These are phyloP conservation scores for Oreochromis mossambicus DNA, from an alignment of 2,797 vertebrate species.

Conservation along the genomic window DNA sequence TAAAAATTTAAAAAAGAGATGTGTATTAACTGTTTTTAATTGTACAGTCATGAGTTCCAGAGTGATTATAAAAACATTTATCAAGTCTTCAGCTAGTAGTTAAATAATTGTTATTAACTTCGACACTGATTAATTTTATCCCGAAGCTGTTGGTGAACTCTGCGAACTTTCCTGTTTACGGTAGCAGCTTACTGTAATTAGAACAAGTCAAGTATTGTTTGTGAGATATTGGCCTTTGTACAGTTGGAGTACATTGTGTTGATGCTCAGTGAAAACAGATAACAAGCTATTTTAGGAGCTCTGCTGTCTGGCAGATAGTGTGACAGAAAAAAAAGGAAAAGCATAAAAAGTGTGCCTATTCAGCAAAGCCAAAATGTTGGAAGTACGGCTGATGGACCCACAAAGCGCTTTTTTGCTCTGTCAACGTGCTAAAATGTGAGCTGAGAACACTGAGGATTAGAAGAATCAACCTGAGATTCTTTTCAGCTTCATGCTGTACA, in stretches of 20 bases:
- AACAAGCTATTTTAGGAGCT: conserved; percentile 39
- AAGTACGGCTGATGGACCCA: conserved; percentile 25
- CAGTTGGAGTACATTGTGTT: conserved; percentile 18
- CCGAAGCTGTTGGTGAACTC: neutral
- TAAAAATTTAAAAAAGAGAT: neutral
- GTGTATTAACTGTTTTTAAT: neutral
- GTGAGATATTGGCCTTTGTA: conserved; percentile 12
- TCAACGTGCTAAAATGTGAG: conserved; percentile 7
- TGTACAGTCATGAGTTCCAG: neutral
- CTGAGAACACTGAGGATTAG: neutral
- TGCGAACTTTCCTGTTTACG: conserved; percentile 8
- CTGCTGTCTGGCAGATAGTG: conserved; percentile 31
- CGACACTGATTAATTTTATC: neutral
- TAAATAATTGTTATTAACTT: neutral
- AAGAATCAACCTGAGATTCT: conserved; percentile 10
- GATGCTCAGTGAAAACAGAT: conserved; percentile 38
- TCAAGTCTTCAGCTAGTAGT: neutral
- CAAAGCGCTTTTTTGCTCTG: conserved; percentile 21
- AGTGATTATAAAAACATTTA: neutral
- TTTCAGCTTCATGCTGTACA: neutral
- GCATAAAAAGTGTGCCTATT: neutral
- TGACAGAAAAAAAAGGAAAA: neutral
- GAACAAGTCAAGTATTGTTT: neutral
- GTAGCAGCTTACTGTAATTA: conserved; percentile 10
- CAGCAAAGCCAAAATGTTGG: conserved; percentile 22